Conservation (phyloP, 2,797 vertebrate species). For the Acipenser transmontanus region DNA sequence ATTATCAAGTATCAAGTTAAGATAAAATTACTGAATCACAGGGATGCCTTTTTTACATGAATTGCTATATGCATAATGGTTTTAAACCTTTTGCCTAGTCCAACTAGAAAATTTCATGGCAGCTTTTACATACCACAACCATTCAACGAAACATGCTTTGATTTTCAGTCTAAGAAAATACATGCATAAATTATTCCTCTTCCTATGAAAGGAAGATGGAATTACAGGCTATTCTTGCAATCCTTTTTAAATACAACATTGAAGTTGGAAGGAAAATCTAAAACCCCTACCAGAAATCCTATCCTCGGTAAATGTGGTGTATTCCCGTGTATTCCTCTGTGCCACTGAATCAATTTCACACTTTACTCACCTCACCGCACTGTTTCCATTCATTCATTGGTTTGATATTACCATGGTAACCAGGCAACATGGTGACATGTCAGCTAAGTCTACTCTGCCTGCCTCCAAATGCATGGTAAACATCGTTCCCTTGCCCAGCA, state of each 20-base stretch:
- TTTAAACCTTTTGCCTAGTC: no score
- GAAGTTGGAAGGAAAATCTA: slow-evolving; percentile 29
- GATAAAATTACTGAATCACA: no score
- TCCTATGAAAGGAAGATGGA: neutral
- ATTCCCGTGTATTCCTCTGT: slow-evolving; percentile 58
- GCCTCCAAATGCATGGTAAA: slow-evolving; percentile 26
- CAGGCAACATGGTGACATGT: slow-evolving; percentile 55
- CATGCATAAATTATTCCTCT: neutral
- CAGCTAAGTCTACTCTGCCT: slow-evolving; percentile 38
- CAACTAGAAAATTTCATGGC: neutral
- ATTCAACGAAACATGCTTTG: neutral
- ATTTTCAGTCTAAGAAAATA: neutral
- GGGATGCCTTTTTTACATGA: no score
- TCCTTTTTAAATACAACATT: neutral
- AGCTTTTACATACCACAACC: neutral
- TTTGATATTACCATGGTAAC: slow-evolving; percentile 86
- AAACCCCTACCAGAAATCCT: slow-evolving; percentile 55
- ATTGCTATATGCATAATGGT: no score
- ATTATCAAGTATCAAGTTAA: no score
- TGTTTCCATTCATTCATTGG: slow-evolving; percentile 81
- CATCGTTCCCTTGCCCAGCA: slow-evolving; percentile 17
- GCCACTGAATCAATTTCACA: slow-evolving; percentile 92
- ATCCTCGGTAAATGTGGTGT: slow-evolving; percentile 41
- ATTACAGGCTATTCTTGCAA: neutral
- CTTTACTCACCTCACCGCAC: slow-evolving; percentile 76